Conservation (phyloP, 2,113 vertebrate species). For the Channa argus region DNA sequence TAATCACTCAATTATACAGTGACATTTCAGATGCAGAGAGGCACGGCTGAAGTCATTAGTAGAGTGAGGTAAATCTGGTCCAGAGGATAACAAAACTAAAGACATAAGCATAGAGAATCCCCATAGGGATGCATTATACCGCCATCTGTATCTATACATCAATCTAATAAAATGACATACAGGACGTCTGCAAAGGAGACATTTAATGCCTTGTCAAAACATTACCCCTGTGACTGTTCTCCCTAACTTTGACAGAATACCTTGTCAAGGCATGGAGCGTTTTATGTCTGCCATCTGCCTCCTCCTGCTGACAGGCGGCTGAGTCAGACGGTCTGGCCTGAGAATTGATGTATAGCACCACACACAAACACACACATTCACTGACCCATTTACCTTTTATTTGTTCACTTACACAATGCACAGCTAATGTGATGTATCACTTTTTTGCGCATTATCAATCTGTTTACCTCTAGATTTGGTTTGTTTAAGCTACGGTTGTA, state of each 20-base stretch:
- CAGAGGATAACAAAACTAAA: slow-evolving; percentile 51
- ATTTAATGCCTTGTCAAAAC: slow-evolving; percentile 83
- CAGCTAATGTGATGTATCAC: slow-evolving; percentile 34
- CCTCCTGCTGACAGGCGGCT: slow-evolving; percentile 75
- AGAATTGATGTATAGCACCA: slow-evolving; percentile 59
- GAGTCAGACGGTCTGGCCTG: slow-evolving; percentile 67
- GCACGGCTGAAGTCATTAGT: slow-evolving; percentile 35
- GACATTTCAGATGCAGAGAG: slow-evolving; percentile 16
- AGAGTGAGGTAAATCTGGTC: slow-evolving; percentile 33
- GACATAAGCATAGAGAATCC: slow-evolving; percentile 38
- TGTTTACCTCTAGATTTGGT: slow-evolving; percentile 6
- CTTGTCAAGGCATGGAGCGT: slow-evolving; percentile 77
- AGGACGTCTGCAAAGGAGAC: slow-evolving; percentile 78
- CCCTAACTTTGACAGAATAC: slow-evolving; percentile 81
- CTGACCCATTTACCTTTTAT: slow-evolving; percentile 71
- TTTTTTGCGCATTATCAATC: slow-evolving; percentile 34
- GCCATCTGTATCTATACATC: slow-evolving; percentile 77
- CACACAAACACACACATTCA: slow-evolving; percentile 55
- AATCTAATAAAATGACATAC: slow-evolving; percentile 76
- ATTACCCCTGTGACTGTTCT: slow-evolving; percentile 82
- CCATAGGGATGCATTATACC: slow-evolving; percentile 67
- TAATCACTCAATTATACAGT: slow-evolving; percentile 18
- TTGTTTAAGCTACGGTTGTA: slow-evolving; percentile 23
- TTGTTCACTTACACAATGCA: slow-evolving; percentile 47
- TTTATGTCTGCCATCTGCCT: slow-evolving; percentile 81